A percentile compares a stretch with the other conserved stretches of the same genome.
phyloP scores from a whole-genome alignment of 2,888 invertebrate genomes.

The Tolmerus cingulatus region DNA sequence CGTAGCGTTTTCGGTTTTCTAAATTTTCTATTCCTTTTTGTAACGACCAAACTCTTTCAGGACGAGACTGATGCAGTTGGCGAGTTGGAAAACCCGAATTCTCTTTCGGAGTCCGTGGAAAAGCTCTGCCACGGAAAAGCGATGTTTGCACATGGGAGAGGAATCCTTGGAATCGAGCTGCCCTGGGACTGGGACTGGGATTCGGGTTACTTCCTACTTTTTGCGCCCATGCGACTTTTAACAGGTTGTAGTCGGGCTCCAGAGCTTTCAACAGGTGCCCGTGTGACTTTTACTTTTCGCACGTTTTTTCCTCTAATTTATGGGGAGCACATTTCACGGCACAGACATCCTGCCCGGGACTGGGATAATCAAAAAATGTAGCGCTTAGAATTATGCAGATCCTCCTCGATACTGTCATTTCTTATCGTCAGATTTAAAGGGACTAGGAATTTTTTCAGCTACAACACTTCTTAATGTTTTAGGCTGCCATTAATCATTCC shows the following conservation, averaged over 20 bases:
- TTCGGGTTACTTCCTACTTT: background rate
- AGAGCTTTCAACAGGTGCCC: conserved; percentile 20
- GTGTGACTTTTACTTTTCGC: background rate
- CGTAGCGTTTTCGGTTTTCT: background rate
- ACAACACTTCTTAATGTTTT: background rate
- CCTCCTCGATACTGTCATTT: background rate
- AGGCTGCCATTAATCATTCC: background rate
- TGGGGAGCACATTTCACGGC: background rate
- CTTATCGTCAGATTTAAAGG: background rate
- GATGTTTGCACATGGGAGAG: background rate
- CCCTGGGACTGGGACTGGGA: background rate
- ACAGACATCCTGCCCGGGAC: background rate
- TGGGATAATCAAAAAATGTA: background rate
- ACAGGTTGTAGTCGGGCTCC: background rate
- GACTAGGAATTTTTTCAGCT: background rate
- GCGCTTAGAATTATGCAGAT: background rate
- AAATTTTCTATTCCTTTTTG: background rate
- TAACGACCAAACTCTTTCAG: background rate
- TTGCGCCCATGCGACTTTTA: background rate
- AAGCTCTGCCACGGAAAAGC: background rate
- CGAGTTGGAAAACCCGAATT: background rate
- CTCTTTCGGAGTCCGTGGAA: background rate
- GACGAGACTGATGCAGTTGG: background rate
- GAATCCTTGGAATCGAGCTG: background rate
- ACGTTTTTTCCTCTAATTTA: conserved; percentile 15